Evolutionary conservation across 2,888 invertebrate species (phyloP), one percentile per base, ranked within the genome.

Genomic region (Acanthopleura granulata): DNA sequence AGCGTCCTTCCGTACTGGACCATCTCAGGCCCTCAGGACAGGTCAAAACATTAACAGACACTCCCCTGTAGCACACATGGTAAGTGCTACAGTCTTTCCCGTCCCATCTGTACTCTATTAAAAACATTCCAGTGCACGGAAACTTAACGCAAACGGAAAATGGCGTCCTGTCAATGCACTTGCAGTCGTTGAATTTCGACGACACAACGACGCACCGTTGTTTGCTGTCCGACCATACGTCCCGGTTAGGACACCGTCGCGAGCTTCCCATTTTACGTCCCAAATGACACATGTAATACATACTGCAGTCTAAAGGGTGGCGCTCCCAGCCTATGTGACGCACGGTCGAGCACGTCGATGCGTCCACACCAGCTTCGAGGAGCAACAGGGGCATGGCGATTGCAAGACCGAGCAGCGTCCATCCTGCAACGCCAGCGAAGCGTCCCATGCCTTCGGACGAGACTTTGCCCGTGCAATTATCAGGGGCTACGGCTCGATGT

Each of bases 241-340:
- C 3, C 1, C 22, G 6, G 22, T 57, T 57, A 6, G 57, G 57
- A 12, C 57, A 57, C 22, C 22, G 3, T 22, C 57, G 18, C n/a
- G 57, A n/a, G n/a, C 57, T 18, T n/a, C 57, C 57, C 57, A 57
- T 57, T 57, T 57, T 57, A 18, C 22, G 18, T 57, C 57, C 57
- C 22, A 57, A 57, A 12, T 57, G 57, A 57, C 57, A 57, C 57
- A 57, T 57, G 57, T 57, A 57, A 57, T 57, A 57, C 57, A 57
- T 18, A 12, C n/a, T 12, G 12, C 57, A 57, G 57, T 57, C 57
- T 4, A 22, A 57, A 4, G 57, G 57, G 12, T 57, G 57, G 12
- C 57, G 57, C 57, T 57, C 57, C 57, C 57, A 57, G 6, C 57
- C 57, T 3, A 57, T 57, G 57, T 57, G 57, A 57, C 18, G 57